Conservation (phyloP, 2,113 vertebrate species). For the Hypocryptadius cinnamomeus region DNA sequence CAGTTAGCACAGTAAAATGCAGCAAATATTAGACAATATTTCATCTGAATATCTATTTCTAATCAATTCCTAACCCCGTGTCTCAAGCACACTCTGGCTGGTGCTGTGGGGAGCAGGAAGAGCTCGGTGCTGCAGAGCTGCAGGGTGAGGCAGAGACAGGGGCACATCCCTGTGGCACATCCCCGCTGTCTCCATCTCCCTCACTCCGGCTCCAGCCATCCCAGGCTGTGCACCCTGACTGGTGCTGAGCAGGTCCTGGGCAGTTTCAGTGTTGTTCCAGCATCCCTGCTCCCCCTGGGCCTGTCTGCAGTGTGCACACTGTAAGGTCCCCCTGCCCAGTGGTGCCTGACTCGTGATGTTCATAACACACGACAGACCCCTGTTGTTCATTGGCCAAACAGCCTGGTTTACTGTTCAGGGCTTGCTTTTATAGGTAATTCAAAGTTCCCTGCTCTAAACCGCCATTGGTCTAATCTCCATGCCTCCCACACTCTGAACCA, state of each 20-base stretch:
- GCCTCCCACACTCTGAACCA: too few species aligned
- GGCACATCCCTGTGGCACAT: neutral
- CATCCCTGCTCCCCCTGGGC: neutral
- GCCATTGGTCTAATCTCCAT: too few species aligned
- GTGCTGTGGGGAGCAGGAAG: neutral
- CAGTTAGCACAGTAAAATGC: too few species aligned
- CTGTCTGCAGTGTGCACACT: neutral
- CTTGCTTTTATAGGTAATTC: too few species aligned
- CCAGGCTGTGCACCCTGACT: neutral
- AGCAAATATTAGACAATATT: too few species aligned
- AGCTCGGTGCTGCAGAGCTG: neutral
- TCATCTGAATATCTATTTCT: too few species aligned
- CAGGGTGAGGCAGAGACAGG: neutral
- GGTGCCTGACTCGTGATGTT: neutral
- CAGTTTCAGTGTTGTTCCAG: neutral
- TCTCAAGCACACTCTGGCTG: accelerated
- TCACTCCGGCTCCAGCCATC: neutral
- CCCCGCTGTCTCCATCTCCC: neutral
- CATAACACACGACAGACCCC: too few species aligned
- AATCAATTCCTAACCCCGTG: too few species aligned
- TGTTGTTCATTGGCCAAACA: too few species aligned
- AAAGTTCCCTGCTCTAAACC: too few species aligned
- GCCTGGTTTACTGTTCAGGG: too few species aligned
- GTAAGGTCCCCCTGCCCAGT: neutral
- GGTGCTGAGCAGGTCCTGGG: neutral